phyloP scores from a whole-genome alignment of 2,113 vertebrate species.

The Desmodus rotundus region DNA sequence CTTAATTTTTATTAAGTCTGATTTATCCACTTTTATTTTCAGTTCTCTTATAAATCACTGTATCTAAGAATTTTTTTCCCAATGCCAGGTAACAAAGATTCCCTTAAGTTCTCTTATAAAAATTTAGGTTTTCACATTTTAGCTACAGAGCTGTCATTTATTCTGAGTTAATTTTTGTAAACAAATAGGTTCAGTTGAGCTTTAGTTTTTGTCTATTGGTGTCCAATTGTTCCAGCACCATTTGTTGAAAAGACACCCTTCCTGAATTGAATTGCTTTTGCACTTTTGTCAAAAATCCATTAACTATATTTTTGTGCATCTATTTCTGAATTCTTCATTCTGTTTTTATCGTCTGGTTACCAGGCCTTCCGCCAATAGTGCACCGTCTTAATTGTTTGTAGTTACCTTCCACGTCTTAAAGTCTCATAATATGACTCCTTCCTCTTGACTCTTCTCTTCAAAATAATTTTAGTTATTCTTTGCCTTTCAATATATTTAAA shows the following conservation, averaged over 20 bases:
- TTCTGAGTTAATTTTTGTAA: background rate
- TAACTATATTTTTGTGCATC: background rate
- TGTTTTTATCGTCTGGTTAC: background rate
- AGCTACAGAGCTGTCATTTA: background rate
- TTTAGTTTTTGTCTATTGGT: background rate
- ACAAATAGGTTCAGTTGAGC: background rate
- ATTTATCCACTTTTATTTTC: background rate
- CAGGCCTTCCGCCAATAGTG: background rate
- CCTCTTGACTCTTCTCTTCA: background rate
- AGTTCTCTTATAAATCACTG: background rate
- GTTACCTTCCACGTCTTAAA: background rate
- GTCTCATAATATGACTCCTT: background rate
- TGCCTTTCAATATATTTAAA: background rate
- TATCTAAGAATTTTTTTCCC: background rate
- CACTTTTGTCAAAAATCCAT: background rate
- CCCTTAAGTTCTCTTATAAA: background rate
- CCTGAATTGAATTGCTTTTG: background rate
- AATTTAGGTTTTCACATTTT: background rate
- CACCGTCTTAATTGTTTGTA: background rate
- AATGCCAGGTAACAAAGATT: background rate
- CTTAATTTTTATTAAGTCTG: background rate
- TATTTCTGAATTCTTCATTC: background rate
- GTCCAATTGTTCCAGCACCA: background rate
- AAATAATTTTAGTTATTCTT: background rate
- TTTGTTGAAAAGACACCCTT: background rate